Evolutionary conservation across 2,797 vertebrate genomes (phyloP), one percentile per base, ranked within the genome.

Genomic region (Myoxocephalus aenaeus): DNA sequence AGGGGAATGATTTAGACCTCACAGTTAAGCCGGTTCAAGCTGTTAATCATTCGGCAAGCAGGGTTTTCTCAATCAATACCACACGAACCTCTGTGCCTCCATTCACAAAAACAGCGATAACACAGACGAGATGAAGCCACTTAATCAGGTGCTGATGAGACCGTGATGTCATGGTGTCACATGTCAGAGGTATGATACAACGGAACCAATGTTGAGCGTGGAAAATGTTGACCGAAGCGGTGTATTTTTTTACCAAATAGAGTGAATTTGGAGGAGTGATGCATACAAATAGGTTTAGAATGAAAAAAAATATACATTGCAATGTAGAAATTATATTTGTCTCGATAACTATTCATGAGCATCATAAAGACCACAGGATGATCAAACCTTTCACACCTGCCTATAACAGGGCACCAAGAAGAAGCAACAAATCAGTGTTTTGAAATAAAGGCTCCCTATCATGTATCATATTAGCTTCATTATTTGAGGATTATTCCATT

Each of bases 11-110:
- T 91, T 92, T 79, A 91, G 65, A 81, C 12, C 48, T 29, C 61
- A 59, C 29, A 66, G 80, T 77, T 70, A 17, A 48, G 75, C 56
- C 44, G 38, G 79, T 66, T 82, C 61, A 67, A 82, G 85, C 48
- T 83, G 72, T 93, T 88, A 91, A 93, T 94, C 91, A 91, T 81
- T 65, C 63, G 81, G 80, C 84, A 75, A 75, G 76, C 58, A 70
- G 79, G 81, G 77, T 68, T 82, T 89, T 85, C 78, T 83, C 73
- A 87, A 89, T 93, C 92, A 86, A 89, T 90, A 86, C 29, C 36
- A n/a, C 70, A 79, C 44, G 65, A 38, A 51, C 50, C 9, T 27
- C 27, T 25, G 14, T 14, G 44, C 9, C 58, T 70, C 44, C 64
- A 59, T 81, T 84, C 73, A 69, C 44, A 80, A 42, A 74, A 51